Conservation (phyloP, 2,113 vertebrate species). For the Jaculus jaculus region DNA sequence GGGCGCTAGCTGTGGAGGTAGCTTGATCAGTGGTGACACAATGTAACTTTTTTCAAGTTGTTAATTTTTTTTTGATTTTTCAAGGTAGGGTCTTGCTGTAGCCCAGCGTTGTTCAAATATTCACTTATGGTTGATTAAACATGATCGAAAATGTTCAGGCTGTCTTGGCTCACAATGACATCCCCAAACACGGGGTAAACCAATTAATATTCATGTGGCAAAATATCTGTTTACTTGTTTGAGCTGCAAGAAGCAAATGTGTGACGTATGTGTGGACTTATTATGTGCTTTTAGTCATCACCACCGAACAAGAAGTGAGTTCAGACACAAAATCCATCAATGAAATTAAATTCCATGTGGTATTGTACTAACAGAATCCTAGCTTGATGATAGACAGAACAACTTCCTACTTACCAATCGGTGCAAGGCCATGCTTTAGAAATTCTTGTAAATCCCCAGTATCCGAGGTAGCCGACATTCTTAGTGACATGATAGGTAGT, state of each 20-base stretch:
- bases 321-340: not conserved
- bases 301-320: slow-evolving; percentile 40
- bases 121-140: slow-evolving; percentile 22
- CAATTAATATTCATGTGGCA: not conserved
- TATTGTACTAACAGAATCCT: slow-evolving; percentile 43
- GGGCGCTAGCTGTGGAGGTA: not conserved
- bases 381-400: slow-evolving; percentile 67
- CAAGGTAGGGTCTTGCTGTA: too few relatives aligned
- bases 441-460: slow-evolving; percentile 81
- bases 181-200: slow-evolving; percentile 6
- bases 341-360: slow-evolving; percentile 31
- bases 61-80: too few relatives aligned
- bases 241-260: not conserved
- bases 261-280: not conserved
- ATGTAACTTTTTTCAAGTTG: not conserved
- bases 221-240: slow-evolving; percentile 43
- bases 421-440: slow-evolving; percentile 82
- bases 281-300: not conserved
- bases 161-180: not conserved
- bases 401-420: slow-evolving; percentile 85
- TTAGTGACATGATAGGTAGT: slow-evolving; percentile 73
- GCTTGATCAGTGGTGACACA: not conserved
- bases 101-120: not conserved
- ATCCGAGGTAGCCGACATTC: slow-evolving; percentile 86
- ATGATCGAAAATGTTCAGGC: slow-evolving; percentile 16